Evolutionary conservation across 92 coral and sea anemone genomes (phyloP).

Genomic region (Actinernus sp.): DNA sequence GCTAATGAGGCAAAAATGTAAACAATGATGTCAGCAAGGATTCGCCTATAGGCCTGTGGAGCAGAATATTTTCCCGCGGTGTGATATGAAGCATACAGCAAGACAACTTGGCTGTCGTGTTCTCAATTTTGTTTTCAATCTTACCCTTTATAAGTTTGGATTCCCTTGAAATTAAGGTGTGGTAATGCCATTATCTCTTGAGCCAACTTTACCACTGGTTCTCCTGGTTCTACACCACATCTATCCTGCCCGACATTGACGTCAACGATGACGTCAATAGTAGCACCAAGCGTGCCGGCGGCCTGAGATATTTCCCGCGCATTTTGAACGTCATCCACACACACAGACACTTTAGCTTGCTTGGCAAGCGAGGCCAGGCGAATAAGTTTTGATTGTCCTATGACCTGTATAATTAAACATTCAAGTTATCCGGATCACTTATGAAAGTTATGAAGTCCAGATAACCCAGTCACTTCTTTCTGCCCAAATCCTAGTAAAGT

Average conservation of each 20-base stretch:
- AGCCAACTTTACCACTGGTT: constrained; percentile 53
- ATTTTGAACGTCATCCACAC: constrained; percentile 55
- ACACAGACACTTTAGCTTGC: constrained; percentile 60
- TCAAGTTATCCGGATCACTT: too few relatives aligned
- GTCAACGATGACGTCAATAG: constrained; percentile 54
- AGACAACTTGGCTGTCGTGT: too few relatives aligned
- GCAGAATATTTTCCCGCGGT: too few relatives aligned
- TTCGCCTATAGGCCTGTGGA: too few relatives aligned
- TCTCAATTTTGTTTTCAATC: too few relatives aligned
- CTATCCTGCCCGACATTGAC: constrained; percentile 75
- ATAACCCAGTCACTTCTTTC: too few relatives aligned
- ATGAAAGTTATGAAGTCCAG: too few relatives aligned
- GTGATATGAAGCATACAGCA: too few relatives aligned
- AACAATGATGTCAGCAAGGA: too few relatives aligned
- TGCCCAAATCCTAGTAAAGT: too few relatives aligned
- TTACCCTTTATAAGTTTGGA: constrained; percentile 73
- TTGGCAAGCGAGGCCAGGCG: constrained; percentile 67
- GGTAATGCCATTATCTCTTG: constrained; percentile 38
- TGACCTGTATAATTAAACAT: too few relatives aligned
- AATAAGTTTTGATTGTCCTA: constrained; percentile 52
- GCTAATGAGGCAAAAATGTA: too few relatives aligned
- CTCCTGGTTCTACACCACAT: constrained; percentile 76
- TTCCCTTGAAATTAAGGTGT: constrained; percentile 50
- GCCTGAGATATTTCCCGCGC: constrained; percentile 50
- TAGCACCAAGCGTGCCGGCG: constrained; percentile 34